Evolutionary conservation across 2,888 invertebrate genomes (phyloP).

Genomic region (Apamea epomidion): DNA sequence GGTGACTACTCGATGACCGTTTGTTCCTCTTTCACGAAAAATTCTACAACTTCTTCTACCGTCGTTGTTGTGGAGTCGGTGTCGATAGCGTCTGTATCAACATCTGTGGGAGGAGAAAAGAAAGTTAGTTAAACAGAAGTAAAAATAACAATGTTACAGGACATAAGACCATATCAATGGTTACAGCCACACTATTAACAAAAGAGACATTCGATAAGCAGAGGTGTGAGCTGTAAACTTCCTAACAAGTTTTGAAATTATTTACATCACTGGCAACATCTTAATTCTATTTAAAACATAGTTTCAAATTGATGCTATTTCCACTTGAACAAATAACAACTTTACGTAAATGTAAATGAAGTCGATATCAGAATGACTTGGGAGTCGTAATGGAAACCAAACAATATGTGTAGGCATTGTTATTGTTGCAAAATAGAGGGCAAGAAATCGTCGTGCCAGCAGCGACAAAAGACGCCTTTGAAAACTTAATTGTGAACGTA

Average conservation of each 20-base stretch:
- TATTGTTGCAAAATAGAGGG: background rate
- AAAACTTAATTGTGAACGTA: background rate
- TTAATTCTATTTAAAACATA: background rate
- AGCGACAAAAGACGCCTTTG: background rate
- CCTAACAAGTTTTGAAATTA: background rate
- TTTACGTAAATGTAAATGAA: background rate
- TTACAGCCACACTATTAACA: background rate
- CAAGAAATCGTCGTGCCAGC: background rate
- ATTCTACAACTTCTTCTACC: constrained; percentile 98
- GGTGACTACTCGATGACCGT: constrained; percentile 93
- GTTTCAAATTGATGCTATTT: background rate
- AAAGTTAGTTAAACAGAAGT: background rate
- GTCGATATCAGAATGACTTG: background rate
- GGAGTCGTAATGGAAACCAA: too few relatives aligned
- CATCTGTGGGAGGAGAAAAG: constrained; percentile 91
- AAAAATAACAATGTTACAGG: background rate
- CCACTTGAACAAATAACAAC: background rate
- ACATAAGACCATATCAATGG: background rate
- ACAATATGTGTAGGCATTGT: background rate
- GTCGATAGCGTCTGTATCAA: constrained; percentile 98
- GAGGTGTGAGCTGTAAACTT: background rate
- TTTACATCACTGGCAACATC: background rate
- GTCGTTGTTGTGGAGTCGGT: constrained; percentile 94
- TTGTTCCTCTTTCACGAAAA: constrained; percentile 99
- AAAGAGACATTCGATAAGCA: background rate